A percentile compares a stretch with the other conserved stretches of the same genome.
Conservation (phyloP, 2,888 invertebrate species). For the Coleophora flavipennella region DNA sequence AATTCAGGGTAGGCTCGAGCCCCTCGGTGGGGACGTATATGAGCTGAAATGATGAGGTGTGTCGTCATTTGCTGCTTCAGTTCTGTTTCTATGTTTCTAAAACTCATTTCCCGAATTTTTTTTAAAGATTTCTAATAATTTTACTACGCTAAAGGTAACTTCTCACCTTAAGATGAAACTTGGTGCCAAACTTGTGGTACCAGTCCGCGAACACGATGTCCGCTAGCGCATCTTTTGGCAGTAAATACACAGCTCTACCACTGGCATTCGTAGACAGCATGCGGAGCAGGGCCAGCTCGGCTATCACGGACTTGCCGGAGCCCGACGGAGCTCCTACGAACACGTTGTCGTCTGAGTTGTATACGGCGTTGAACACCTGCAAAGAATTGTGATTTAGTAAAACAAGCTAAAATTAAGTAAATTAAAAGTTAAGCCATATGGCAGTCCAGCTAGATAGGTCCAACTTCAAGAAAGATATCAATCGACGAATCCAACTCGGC, state of each 20-base stretch:
- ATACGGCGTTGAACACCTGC: constrained; percentile 97
- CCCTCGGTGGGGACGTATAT: no score
- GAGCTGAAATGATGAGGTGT: no score
- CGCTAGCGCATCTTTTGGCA: constrained; percentile 93
- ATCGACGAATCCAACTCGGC: no score
- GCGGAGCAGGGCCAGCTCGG: constrained; percentile 95
- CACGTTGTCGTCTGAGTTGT: constrained; percentile 98
- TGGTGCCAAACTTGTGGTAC: constrained; percentile 88
- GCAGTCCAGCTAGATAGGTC: no score
- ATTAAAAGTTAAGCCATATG: not conserved
- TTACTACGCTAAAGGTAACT: no score
- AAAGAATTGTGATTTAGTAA: no score
- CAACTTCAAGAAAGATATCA: no score
- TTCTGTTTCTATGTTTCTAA: no score
- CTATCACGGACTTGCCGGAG: constrained; percentile 94
- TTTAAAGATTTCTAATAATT: no score
- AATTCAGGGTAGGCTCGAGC: no score
- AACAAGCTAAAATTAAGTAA: not conserved
- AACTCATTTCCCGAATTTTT: no score
- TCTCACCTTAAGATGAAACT: constrained; percentile 80
- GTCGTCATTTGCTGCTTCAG: no score
- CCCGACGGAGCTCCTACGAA: constrained; percentile 96
- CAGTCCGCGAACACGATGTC: constrained; percentile 93
- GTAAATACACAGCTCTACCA: constrained; percentile 94
- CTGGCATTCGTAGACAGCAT: constrained; percentile 81